A percentile compares a stretch with the other conserved stretches of the same genome.
Evolutionary conservation across 2,888 invertebrate species (phyloP).

Genomic region (Drosophila gaucha): DNA sequence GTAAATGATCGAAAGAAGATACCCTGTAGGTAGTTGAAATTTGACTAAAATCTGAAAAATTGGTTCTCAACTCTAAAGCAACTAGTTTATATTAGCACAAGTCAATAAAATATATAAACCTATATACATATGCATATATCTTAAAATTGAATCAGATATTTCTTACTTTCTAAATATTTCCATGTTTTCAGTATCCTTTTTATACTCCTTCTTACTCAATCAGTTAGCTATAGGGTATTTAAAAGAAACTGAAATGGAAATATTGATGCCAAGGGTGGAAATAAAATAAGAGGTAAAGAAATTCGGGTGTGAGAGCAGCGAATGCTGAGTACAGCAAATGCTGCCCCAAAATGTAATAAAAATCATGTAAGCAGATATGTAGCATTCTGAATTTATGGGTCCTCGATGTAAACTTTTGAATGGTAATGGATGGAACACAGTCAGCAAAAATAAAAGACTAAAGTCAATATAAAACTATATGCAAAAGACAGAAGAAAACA

Average conservation of each 20-base stretch:
- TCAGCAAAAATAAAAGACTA: neutral
- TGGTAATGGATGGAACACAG: conserved; percentile 10
- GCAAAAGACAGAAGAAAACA: neutral
- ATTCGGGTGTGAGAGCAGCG: conserved; percentile 10
- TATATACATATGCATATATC: too few species aligned
- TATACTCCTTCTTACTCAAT: neutral
- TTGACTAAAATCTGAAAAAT: too few species aligned
- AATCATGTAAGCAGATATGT: conserved; percentile 52
- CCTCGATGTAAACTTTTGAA: conserved; percentile 32
- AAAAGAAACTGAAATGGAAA: conserved; percentile 30
- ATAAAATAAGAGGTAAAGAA: conserved; percentile 6
- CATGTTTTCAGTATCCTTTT: too few species aligned
- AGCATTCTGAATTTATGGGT: conserved; percentile 36
- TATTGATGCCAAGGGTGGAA: conserved; percentile 48
- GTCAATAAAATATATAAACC: too few species aligned
- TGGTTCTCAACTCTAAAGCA: too few species aligned
- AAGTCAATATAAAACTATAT: neutral
- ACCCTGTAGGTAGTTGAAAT: too few species aligned
- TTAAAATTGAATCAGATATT: too few species aligned
- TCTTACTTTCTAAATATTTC: neutral
- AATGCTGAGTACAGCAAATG: conserved; percentile 46
- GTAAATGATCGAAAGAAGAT: neutral
- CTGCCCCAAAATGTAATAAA: conserved; percentile 43
- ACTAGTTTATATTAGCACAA: too few species aligned
- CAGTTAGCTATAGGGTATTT: conserved; percentile 18